Conservation (phyloP, 2,888 invertebrate species). For the Morinoia aosen region DNA sequence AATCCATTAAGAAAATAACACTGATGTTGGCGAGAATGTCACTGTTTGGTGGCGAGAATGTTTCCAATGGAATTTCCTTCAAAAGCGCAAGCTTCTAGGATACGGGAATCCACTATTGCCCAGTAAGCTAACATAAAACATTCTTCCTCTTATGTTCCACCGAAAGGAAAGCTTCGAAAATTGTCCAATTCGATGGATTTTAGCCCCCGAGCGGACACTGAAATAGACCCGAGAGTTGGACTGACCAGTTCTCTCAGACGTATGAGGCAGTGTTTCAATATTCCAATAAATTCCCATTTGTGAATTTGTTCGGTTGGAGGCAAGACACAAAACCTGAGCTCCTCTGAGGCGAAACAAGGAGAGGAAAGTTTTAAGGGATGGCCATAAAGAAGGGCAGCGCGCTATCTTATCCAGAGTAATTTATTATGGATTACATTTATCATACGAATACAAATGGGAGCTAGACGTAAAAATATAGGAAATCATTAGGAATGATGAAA, state of each 20-base stretch:
- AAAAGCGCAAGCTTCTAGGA: neutral
- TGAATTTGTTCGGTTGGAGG: neutral
- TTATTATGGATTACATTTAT: neutral
- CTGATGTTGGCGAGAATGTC: no score
- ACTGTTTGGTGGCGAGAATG: neutral
- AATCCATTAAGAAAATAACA: no score
- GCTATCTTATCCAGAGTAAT: neutral
- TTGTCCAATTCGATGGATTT: neutral
- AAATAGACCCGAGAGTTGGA: neutral
- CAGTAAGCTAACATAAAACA: neutral
- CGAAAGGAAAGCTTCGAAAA: neutral
- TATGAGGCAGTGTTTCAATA: neutral
- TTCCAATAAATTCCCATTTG: conserved; percentile 10
- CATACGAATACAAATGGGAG: neutral
- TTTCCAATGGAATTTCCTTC: neutral
- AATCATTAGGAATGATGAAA: neutral
- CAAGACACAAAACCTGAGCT: neutral
- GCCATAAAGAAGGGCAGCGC: neutral
- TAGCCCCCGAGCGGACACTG: neutral
- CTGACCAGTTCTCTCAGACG: neutral
- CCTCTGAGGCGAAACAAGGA: neutral
- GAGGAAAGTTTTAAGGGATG: neutral
- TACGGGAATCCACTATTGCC: neutral
- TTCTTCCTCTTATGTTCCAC: neutral
- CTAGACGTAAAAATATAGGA: neutral